Base-by-base conservation (phyloP, 2,888 invertebrate genomes). In the Allygus modestus region DNA sequence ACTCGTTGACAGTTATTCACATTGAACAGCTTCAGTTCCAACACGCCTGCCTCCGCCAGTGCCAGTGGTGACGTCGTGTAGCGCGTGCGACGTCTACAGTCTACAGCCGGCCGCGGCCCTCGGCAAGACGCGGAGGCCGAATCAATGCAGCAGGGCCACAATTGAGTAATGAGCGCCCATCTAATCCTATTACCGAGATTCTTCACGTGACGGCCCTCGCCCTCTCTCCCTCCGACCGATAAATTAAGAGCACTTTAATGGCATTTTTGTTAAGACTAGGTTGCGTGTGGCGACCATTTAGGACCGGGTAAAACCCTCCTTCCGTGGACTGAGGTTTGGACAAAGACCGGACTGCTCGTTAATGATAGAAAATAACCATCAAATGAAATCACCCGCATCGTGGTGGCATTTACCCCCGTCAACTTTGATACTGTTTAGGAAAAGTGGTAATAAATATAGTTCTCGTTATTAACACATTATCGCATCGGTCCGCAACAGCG, bases 161-260 rank as follows among this genome's bases (percentile, higher is more conserved):
- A 77, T 77, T 77, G 77, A 77, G 77, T 77, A 77, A 77, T 46
- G 77, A 77, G 77, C 77, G 51, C 28, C 77, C 77, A 77, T 77
- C 77, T 77, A 77, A 77, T 77, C 77, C 77, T 51, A 77, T 77
- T 77, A 77, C 77, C 77, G 77, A 46, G 77, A 77, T 77, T 77
- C 77, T 77, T 51, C 73, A 73, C 43, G 43, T 73, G 41, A 43
- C n/a, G 20, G 43, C 15, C 73, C n/a, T 31, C 33, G 4, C 41
- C 37, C 69, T 33, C 69, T 69, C 69, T 33, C 69, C 31, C 71
- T 41, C 69, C 41, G 17, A 26, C 28, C 43, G 77, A 51, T 77
- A 46, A 77, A 77, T 43, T 51, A 77, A 77, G 77, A 77, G 26
- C 77, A 37, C 77, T 77, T 77, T 77, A 73, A 77, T 77, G 77